A percentile compares a stretch with the other conserved stretches of the same genome.
Evolutionary conservation across 2,888 invertebrate genomes (phyloP).

Genomic region (Nemapogon koenigi): DNA sequence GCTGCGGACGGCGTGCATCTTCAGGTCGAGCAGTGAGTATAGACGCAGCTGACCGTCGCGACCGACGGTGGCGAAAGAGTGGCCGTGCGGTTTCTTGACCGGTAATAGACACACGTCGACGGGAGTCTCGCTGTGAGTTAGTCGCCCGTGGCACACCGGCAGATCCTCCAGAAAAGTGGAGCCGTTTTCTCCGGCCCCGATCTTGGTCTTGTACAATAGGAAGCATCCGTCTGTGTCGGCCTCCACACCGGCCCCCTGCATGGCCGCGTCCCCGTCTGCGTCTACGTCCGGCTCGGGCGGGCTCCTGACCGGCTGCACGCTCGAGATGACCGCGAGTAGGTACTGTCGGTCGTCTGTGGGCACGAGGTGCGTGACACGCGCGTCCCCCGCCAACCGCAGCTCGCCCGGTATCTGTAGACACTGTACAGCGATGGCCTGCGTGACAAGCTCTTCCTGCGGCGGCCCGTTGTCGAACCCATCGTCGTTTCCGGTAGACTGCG

Average conservation of each 20-base stretch:
- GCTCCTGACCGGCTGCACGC: constrained; percentile 35
- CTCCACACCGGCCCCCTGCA: constrained; percentile 52
- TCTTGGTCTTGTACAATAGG: background rate
- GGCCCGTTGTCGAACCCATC: constrained; percentile 60
- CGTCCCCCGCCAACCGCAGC: constrained; percentile 50
- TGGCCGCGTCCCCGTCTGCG: constrained; percentile 16
- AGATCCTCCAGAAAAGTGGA: constrained; percentile 59
- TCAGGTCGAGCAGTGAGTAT: constrained; percentile 74
- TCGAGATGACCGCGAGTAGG: constrained; percentile 66
- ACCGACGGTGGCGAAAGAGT: constrained; percentile 76
- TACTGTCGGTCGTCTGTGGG: constrained; percentile 75
- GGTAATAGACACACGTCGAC: constrained; percentile 75
- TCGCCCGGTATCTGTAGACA: constrained; percentile 61
- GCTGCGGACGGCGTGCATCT: constrained; percentile 70
- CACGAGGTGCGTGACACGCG: constrained; percentile 68
- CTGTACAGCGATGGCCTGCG: constrained; percentile 61
- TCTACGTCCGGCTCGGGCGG: constrained; percentile 25
- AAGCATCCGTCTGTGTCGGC: constrained; percentile 31
- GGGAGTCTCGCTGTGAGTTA: constrained; percentile 71
- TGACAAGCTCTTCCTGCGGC: constrained; percentile 42
- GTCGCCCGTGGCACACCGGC: constrained; percentile 67
- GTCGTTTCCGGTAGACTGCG: constrained; percentile 43
- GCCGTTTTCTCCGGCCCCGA: constrained; percentile 26
- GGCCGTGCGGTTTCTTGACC: constrained; percentile 46
- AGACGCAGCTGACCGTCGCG: constrained; percentile 77